Base-by-base conservation (phyloP, 2,888 invertebrate species). In the Athrips mouffetella region DNA sequence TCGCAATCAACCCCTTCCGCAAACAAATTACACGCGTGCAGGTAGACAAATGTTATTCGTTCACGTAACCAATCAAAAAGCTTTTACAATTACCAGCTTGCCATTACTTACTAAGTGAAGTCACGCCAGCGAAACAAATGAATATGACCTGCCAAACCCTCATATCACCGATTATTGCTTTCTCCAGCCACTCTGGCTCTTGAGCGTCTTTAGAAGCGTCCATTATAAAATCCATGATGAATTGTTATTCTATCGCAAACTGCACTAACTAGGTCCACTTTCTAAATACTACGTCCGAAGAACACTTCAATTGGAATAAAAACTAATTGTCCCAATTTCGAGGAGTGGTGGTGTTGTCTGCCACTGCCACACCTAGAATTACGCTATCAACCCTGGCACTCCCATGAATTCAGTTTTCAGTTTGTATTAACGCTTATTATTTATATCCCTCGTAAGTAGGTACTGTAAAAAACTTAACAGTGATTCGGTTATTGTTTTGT, bases 61-160 rank as follows among this genome's bases (percentile, higher is more conserved):
- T n/a, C n/a, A n/a, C n/a, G n/a, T n/a, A n/a, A 18, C 21, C 27
- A 27, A 13, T 40, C 16, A 29, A 18, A 44, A 29, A 44, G 30
- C 20, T 31, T 30, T 13, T 31, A 13, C 16, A 27, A 20, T 30
- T 42, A 42, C 16, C 27, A 33, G 7, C 20, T 37, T 5, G 4
- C 11, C 21, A 37, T 33, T 48, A 79, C 88, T 81, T 85, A 94
- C 94, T 89, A 53, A 94, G 65, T 50, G 91, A 79, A 42, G 92
- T 81, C 51, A 93, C 68, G 45, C 91, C 91, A 41, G 92, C 92
- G 49, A 93, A 81, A 65, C 91, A 91, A 53, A 94, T 83, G 70
- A 94, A 93, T 67, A 94, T 90, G 48, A 95, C 88, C 73, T 96
- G 96, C 96, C 96, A 96, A 45, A 94, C 89, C 55, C 94, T 89